phyloP scores from a whole-genome alignment of 1,140 invertebrate species.

The Macrobrachium nipponense region DNA sequence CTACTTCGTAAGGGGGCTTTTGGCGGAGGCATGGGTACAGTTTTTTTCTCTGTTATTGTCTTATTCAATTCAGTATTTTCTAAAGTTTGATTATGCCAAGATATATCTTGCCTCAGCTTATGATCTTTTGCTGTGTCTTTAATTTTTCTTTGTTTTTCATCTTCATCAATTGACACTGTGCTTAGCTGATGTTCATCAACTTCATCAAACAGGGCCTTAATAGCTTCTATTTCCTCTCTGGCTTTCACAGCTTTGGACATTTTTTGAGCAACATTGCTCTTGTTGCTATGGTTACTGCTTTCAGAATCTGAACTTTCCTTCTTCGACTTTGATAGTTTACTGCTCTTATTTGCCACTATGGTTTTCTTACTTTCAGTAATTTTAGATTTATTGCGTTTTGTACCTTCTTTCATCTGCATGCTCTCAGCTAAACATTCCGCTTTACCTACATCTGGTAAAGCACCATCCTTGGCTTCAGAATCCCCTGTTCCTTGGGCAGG shows the following conservation, averaged over 20 bases:
- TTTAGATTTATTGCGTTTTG: not conserved
- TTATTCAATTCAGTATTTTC: conserved; percentile 35
- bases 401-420: not conserved
- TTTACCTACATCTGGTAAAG: not conserved
- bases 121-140: conserved; percentile 10
- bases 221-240: conserved; percentile 15
- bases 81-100: conserved; percentile 18
- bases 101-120: conserved; percentile 22
- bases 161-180: conserved; percentile 10
- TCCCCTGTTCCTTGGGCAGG: conserved; percentile 22
- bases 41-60: not conserved
- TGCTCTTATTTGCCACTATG: not conserved
- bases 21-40: conserved; percentile 26
- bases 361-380: conserved; percentile 9
- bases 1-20: conserved; percentile 17
- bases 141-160: conserved; percentile 11
- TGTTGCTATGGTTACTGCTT: not conserved
- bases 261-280: not conserved
- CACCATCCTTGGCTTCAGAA: not conserved
- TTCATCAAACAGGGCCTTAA: conserved; percentile 28
- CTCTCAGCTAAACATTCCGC: not conserved
- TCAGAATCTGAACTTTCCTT: not conserved
- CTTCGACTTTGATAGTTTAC: conserved; percentile 1
- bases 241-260: conserved; percentile 35
- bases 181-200: conserved; percentile 29